Evolutionary conservation across 2,113 vertebrate genomes (phyloP), one percentile per base, ranked within the genome.

Genomic region (Siphamia tubifer): DNA sequence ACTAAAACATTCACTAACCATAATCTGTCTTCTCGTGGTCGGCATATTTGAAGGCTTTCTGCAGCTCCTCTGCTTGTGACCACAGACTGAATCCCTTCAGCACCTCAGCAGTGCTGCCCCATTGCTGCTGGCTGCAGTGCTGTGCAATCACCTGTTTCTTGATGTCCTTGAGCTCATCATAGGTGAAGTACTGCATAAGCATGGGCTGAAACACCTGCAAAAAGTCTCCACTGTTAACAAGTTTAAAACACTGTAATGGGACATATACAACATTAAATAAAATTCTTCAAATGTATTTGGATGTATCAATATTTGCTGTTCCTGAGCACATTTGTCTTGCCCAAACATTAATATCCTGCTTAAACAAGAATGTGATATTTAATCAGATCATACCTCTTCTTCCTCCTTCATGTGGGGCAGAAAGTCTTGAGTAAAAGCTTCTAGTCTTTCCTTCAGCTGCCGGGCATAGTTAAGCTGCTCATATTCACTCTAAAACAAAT

Each of bases 401-500:
- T 99, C 98, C 77, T 99, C 98, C 89, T 98, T 99, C 98, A 99
- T 99, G 79, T 99, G 98, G 77, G 98, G 98, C 89, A 99, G 94
- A 83, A 99, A 99, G 91, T 99, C 98, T 79, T 96, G 95, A 15
- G 98, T 99, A 81, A 99, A 99, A 38, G 95, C 97, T 73, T 99
- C 98, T 35, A 99, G 80, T 42, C 94, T 92, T 89, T 99, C 97
- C 84, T 98, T 99, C 77, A 99, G 93, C 83, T 99, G 98, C 81
- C 92, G 96, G 8, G 95, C 96, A 85, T 99, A 99, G 90, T 99
- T 99, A 23, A 98, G 92, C 88, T 98, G 98, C 38, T 99, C 97
- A 67, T 92, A 97, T 81, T 99, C 98, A 85, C 94, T 98, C 98
- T 99, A 87, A 61, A 74, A 71, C 3, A 70, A 32, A 23, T 12